Conservation (phyloP, 1,140 invertebrate genomes). For the Periplaneta americana region DNA sequence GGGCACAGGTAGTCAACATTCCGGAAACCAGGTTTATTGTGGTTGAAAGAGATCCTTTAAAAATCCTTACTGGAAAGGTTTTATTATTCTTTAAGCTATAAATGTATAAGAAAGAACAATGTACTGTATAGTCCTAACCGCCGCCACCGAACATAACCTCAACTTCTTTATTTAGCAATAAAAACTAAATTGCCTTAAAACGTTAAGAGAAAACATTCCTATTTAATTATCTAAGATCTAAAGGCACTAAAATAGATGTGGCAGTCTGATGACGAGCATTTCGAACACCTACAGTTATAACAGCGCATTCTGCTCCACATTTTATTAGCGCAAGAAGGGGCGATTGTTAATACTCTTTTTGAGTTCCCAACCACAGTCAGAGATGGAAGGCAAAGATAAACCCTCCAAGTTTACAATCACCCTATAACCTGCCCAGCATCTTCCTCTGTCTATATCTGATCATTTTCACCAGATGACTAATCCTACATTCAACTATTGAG, state of each 20-base stretch:
- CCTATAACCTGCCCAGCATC: neutral
- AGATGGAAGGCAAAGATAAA: neutral
- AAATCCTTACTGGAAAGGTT: no score
- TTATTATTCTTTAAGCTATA: no score
- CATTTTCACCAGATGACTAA: neutral
- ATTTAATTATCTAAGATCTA: neutral
- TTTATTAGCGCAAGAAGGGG: neutral
- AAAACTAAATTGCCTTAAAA: neutral
- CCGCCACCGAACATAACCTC: neutral
- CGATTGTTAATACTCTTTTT: no score
- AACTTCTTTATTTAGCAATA: neutral
- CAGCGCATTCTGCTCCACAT: neutral
- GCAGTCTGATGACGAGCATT: neutral
- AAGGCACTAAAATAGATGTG: no score
- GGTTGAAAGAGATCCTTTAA: no score
- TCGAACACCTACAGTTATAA: neutral
- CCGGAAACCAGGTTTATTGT: no score
- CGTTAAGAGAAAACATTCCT: neutral
- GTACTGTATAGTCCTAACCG: no score
- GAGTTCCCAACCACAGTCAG: no score
- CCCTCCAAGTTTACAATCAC: neutral
- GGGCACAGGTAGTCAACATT: no score
- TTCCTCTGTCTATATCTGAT: neutral
- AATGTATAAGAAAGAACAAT: no score
- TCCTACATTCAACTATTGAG: neutral